Evolutionary conservation across 2,797 vertebrate species (phyloP).

Genomic region (Micrastur ruficollis): DNA sequence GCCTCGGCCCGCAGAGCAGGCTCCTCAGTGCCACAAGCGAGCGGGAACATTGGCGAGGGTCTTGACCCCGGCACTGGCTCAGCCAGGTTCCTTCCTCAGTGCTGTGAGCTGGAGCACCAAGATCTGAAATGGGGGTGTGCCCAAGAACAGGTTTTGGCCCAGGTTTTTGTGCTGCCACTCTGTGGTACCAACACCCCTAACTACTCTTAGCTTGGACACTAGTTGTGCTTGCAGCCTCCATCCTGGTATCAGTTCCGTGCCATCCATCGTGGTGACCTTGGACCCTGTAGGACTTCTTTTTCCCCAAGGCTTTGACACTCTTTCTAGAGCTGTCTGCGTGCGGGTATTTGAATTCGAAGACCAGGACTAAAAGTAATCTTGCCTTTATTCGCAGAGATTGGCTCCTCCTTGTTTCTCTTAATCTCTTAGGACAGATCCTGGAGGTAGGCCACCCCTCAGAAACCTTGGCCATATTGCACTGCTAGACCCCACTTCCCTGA

Average conservation of each 20-base stretch:
- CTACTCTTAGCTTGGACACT: not conserved
- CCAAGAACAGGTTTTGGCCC: not conserved
- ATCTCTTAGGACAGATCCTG: not conserved
- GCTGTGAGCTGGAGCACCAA: not conserved
- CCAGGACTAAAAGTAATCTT: not conserved
- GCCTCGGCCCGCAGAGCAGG: not conserved
- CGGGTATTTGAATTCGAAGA: not conserved
- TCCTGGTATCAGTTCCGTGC: not conserved
- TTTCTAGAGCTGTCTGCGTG: not conserved
- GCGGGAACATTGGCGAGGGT: not conserved
- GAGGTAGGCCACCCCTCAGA: not conserved
- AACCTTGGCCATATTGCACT: not conserved
- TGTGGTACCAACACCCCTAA: not conserved
- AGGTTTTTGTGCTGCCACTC: not conserved
- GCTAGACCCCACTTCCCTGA: not conserved
- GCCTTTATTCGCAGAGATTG: not conserved
- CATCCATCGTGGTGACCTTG: not conserved
- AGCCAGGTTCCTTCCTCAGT: not conserved
- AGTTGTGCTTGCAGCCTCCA: not conserved
- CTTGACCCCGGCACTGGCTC: not conserved
- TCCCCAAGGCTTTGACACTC: not conserved
- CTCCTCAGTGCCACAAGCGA: not conserved
- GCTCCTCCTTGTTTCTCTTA: not conserved
- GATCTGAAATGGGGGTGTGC: rapidly evolving
- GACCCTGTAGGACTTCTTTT: not conserved